Conservation (phyloP, 92 coral and sea anemone genomes). For the Epizoanthus illoricatus region DNA sequence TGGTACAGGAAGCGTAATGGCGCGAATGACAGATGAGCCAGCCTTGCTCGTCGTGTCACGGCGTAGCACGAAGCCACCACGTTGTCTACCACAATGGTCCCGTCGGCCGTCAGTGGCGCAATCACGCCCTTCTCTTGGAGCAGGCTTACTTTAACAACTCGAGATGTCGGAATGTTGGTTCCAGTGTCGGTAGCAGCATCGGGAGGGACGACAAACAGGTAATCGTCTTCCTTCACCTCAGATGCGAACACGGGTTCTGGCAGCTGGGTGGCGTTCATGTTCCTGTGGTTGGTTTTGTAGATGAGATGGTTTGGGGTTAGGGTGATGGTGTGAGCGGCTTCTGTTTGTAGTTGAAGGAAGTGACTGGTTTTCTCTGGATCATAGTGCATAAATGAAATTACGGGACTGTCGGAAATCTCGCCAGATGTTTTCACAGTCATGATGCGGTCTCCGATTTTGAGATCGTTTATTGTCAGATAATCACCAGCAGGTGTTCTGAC, state of each 20-base stretch:
- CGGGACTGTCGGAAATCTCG: slow-evolving; percentile 61
- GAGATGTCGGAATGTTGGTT: slow-evolving; percentile 51
- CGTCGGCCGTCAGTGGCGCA: slow-evolving; percentile 83
- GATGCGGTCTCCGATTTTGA: slow-evolving; percentile 75
- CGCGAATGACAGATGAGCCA: slow-evolving; percentile 66
- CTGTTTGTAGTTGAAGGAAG: slow-evolving; percentile 65
- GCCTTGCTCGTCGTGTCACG: slow-evolving; percentile 52
- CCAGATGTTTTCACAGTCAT: slow-evolving; percentile 70
- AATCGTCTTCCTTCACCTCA: slow-evolving; percentile 59
- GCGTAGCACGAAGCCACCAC: slow-evolving; percentile 90
- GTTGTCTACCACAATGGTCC: slow-evolving; percentile 77
- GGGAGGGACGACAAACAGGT: slow-evolving; percentile 53
- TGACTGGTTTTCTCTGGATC: slow-evolving; percentile 47
- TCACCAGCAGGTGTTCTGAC: slow-evolving; percentile 62
- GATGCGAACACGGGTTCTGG: slow-evolving; percentile 17
- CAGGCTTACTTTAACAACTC: slow-evolving; percentile 47
- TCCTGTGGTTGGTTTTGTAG: slow-evolving; percentile 49
- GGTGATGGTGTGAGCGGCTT: slow-evolving; percentile 48
- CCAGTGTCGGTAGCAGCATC: slow-evolving; percentile 49
- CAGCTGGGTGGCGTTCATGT: slow-evolving; percentile 20
- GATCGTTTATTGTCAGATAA: slow-evolving; percentile 47
- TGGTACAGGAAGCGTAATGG: slow-evolving; percentile 67
- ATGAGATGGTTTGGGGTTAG: slow-evolving; percentile 81
- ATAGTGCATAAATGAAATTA: slow-evolving; percentile 76
- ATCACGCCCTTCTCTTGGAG: slow-evolving; percentile 63